Evolutionary conservation across 35 echinoderm and acorn worm species (phyloP).

Genomic region (Eucidaris tribuloides): DNA sequence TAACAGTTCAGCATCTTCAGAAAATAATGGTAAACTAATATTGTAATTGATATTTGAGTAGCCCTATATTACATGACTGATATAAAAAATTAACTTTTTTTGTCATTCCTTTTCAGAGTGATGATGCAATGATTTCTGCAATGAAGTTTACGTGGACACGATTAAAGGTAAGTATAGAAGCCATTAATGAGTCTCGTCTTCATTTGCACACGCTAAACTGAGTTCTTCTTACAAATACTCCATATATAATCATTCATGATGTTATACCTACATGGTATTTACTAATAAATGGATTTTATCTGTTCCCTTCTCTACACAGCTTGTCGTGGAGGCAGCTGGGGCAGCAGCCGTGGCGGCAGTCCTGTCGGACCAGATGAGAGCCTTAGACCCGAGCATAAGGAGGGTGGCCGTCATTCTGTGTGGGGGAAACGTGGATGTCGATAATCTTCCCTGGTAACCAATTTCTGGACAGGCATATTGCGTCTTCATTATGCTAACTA

Average conservation of each 20-base stretch:
- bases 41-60: not conserved
- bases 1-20: not conserved
- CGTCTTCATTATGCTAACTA: too few relatives aligned
- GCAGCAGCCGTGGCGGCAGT: constrained; percentile 66
- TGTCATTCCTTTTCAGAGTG: constrained; percentile 45
- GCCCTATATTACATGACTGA: not conserved
- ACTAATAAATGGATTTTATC: not conserved
- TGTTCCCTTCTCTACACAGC: constrained; percentile 29
- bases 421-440: constrained; percentile 77
- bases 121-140: constrained; percentile 53
- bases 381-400: constrained; percentile 43
- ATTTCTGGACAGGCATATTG: too few relatives aligned
- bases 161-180: constrained; percentile 42
- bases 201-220: not conserved
- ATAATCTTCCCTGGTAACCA: constrained; percentile 43
- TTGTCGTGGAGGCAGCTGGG: constrained; percentile 63
- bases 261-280: not conserved
- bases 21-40: not conserved
- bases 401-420: constrained; percentile 60
- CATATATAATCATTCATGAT: not conserved
- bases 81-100: not conserved
- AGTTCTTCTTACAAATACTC: not conserved
- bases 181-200: not conserved
- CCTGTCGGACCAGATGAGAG: constrained; percentile 50
- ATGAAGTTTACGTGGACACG: constrained; percentile 74